Percentiles rank a stretch among this genome's conserved stretches.
Evolutionary conservation across 2,113 vertebrate genomes (phyloP).

Genomic region (Synodontis membranacea): DNA sequence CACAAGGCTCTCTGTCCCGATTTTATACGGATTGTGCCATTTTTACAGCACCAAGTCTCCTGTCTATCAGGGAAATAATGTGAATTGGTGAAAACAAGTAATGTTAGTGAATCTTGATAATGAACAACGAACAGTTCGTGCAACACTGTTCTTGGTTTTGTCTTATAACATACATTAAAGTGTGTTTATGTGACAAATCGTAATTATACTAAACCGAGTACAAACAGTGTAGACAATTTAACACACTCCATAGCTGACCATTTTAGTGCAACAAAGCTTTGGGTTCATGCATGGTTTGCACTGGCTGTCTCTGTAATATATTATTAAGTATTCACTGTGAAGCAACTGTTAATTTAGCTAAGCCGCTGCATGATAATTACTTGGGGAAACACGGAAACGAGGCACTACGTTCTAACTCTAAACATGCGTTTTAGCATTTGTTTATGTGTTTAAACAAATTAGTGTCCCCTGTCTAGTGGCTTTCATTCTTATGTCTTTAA

Average conservation of each 20-base stretch:
- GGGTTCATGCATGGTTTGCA: conserved; percentile 28
- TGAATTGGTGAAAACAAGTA: background rate
- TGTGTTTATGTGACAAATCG: conserved; percentile 14
- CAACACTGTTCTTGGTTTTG: background rate
- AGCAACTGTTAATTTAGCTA: conserved; percentile 36
- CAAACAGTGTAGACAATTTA: conserved; percentile 17
- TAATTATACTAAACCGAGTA: conserved; percentile 25
- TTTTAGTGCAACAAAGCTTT: conserved; percentile 6
- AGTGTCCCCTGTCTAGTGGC: background rate
- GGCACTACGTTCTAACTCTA: conserved; percentile 2
- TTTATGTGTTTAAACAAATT: conserved; percentile 20
- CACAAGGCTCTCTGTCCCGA: background rate
- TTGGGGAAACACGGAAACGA: conserved; percentile 22
- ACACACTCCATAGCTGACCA: background rate
- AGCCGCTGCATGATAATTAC: conserved; percentile 44
- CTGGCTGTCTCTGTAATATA: conserved; percentile 25
- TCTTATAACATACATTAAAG: conserved; percentile 13
- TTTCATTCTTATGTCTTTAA: conserved; percentile 7
- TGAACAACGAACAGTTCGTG: background rate
- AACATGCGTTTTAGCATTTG: conserved; percentile 37
- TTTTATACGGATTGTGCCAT: no score
- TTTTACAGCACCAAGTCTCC: no score
- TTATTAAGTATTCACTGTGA: conserved; percentile 43
- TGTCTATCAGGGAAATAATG: no score
- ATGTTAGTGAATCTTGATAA: background rate